Conservation (phyloP, 2,113 vertebrate genomes). For the Dipodomys merriami region DNA sequence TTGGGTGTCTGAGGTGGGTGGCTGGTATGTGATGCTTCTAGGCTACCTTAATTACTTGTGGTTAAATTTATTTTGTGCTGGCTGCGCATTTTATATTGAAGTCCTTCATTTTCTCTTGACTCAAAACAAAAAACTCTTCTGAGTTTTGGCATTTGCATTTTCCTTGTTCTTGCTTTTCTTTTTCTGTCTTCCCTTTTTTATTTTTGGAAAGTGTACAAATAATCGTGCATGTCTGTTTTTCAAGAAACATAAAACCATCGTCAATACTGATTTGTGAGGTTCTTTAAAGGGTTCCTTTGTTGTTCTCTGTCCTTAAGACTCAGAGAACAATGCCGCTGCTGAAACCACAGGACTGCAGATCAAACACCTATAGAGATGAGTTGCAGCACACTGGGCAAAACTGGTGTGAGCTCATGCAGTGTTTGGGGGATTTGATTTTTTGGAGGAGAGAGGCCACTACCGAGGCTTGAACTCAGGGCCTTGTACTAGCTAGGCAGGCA, state of each 20-base stretch:
- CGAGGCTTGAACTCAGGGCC: too few species aligned
- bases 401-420: background rate
- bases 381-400: slow-evolving; percentile 10
- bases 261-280: slow-evolving; percentile 7
- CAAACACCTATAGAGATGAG: slow-evolving; percentile 1
- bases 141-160: slow-evolving; percentile 37
- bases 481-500: too few species aligned
- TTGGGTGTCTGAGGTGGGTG: slow-evolving; percentile 56
- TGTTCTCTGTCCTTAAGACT: slow-evolving; percentile 41
- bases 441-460: too few species aligned
- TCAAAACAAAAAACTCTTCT: slow-evolving; percentile 55
- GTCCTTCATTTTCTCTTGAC: background rate
- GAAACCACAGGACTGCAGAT: background rate
- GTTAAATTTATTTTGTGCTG: background rate
- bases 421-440: background rate
- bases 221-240: background rate
- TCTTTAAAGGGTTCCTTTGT: slow-evolving; percentile 49
- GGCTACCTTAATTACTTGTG: slow-evolving; percentile 24
- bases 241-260: background rate
- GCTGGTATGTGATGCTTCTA: slow-evolving; percentile 63
- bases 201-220: slow-evolving; percentile 27
- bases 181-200: background rate
- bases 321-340: slow-evolving; percentile 32
- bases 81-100: slow-evolving; percentile 18
- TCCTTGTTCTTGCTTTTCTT: slow-evolving; percentile 28